Evolutionary conservation across 2,113 vertebrate genomes (phyloP), one percentile per base, ranked within the genome.

Genomic region (Pagrus major): DNA sequence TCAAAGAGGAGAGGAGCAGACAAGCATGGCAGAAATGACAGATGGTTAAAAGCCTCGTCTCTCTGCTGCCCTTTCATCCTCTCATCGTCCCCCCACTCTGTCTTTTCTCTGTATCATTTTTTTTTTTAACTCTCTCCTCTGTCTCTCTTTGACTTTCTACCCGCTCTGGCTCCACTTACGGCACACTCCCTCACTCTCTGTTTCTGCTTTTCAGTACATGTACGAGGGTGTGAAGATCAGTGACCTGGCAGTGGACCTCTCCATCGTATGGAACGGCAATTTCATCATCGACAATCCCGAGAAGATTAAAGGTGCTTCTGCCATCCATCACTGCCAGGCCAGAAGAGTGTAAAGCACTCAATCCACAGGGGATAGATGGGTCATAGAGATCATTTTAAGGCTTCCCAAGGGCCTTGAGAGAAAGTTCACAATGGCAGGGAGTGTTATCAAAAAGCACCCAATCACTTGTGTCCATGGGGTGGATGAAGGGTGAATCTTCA

Each of bases 241-340:
- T 93, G 96, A 97, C 92, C 86, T 99, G 80, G 94, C 97, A 0
- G 96, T 97, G 93, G 96, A 98, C 91, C 97, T 99, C 51, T 96
- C 97, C 0, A 97, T 99, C 80, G 96, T 98, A 33, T 99, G 98
- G 98, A 99, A 99, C 2, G 97, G 97, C 85, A 98, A 98, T 88
- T 99, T 99, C 65, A 95, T 98, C 88, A 99, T 99, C 3, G 98
- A 99, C 95, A 99, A 99, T 92, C 98, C 98, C 0, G 96, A 97
- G 89, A 93, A 96, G 81, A 95, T 99, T 94, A 97, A 97, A 97
- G 97, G 98, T 99, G 94, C 92, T 80, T 83, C 74, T 83, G 67
- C 81, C 74, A 84, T 91, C 87, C 87, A 86, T 93, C 89, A 90
- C 82, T 86, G 84, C 88, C 79, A 90, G 63, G 71, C 92, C 83